Percentiles rank a stretch among this genome's conserved stretches.
These are phyloP conservation scores for Nematostella vectensis DNA, from an alignment of 92 coral and sea anemone genomes.

Conservation along the genomic window DNA sequence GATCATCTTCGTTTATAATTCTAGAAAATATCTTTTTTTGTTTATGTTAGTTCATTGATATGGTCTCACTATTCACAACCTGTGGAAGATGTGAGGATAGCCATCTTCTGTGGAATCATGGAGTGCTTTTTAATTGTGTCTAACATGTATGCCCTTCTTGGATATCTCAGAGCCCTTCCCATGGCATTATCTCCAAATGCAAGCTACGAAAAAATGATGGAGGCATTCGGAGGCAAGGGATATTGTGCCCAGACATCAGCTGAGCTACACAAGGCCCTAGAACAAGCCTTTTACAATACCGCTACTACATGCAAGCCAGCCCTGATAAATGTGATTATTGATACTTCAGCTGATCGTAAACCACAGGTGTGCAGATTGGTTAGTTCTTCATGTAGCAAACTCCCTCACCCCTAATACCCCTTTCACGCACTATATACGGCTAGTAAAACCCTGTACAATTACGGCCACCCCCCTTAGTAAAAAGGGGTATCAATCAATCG, in stretches of 20 bases:
- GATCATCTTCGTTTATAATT: too few species aligned
- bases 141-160: neutral
- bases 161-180: constrained; percentile 58
- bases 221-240: constrained; percentile 93
- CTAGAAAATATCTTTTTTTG: too few species aligned
- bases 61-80: too few species aligned
- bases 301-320: constrained; percentile 54
- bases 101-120: neutral
- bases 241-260: constrained; percentile 68
- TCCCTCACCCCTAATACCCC: neutral
- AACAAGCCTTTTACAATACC: constrained; percentile 57
- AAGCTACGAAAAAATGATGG: constrained; percentile 80
- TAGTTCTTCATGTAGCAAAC: neutral
- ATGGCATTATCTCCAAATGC: constrained; percentile 75
- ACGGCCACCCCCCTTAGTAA: too few species aligned
- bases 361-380: constrained; percentile 84
- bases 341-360: constrained; percentile 79
- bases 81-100: too few species aligned
- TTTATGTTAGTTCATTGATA: too few species aligned
- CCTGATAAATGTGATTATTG: constrained; percentile 71
- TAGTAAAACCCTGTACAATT: too few species aligned
- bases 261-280: constrained; percentile 53
- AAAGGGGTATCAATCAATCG: too few species aligned
- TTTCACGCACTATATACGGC: too few species aligned
- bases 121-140: neutral